A percentile compares a stretch with the other conserved stretches of the same genome.
Conservation (phyloP, 2,888 invertebrate genomes). For the Conus canariensis region DNA sequence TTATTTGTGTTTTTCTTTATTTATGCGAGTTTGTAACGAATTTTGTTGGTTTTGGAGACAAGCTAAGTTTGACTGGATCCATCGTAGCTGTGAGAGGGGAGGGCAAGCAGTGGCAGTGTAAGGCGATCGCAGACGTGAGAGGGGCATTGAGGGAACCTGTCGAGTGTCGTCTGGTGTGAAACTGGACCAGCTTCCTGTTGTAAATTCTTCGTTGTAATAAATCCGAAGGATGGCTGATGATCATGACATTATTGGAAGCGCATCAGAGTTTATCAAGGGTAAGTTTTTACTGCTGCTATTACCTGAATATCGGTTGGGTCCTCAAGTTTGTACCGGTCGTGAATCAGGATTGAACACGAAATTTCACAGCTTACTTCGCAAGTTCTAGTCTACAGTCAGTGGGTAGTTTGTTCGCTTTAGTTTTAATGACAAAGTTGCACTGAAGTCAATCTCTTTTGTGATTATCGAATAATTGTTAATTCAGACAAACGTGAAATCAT, state of each 20-base stretch:
- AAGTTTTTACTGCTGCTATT: constrained; percentile 42
- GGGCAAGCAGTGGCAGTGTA: neutral
- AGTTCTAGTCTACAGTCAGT: no score
- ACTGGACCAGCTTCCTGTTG: neutral
- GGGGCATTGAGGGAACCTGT: constrained; percentile 5
- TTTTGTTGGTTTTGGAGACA: constrained; percentile 7
- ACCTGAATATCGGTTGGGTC: no score
- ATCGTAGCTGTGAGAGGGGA: constrained; percentile 36
- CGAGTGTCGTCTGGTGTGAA: neutral
- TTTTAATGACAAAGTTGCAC: no score
- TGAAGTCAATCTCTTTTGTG: no score
- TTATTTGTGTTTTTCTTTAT: constrained; percentile 36
- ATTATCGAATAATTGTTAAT: no score
- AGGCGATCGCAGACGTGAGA: constrained; percentile 1
- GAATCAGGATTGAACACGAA: no score
- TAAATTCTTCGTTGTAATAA: neutral
- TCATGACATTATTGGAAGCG: constrained; percentile 78
- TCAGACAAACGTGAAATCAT: no score
- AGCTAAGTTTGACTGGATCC: neutral
- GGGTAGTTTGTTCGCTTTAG: no score
- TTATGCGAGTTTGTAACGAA: neutral
- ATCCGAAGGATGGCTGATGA: constrained; percentile 72
- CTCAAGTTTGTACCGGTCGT: no score
- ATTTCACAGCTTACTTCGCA: no score
- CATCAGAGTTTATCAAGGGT: constrained; percentile 79